phyloP scores from a whole-genome alignment of 2,888 invertebrate species.

The Spodoptera picta region DNA sequence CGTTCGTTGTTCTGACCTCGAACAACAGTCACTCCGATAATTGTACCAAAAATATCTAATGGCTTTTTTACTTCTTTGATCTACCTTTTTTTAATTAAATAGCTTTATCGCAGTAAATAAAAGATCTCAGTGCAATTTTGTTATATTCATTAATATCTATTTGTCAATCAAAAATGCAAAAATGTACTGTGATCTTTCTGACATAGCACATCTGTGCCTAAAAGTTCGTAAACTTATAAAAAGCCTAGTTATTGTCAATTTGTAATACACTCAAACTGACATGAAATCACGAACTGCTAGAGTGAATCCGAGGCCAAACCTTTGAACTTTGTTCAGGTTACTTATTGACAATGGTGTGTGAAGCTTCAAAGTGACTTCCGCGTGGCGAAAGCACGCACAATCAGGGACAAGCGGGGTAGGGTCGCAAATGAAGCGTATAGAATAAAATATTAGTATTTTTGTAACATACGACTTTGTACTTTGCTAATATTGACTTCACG shows the following conservation, averaged over 20 bases:
- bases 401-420: slow-evolving; percentile 60
- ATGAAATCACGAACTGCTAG: slow-evolving; percentile 42
- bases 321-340: slow-evolving; percentile 64
- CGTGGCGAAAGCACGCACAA: slow-evolving; percentile 66
- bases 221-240: background rate
- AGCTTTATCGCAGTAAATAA: too few relatives aligned
- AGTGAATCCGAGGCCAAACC: slow-evolving; percentile 42
- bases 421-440: slow-evolving; percentile 69
- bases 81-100: too few relatives aligned
- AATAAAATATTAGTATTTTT: slow-evolving; percentile 65
- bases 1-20: too few relatives aligned
- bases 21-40: too few relatives aligned
- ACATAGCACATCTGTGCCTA: too few relatives aligned
- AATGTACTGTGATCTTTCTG: too few relatives aligned
- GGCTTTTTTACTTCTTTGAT: too few relatives aligned
- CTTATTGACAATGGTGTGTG: slow-evolving; percentile 66
- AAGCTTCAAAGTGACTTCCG: slow-evolving; percentile 73
- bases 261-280: slow-evolving; percentile 42
- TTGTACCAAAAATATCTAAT: too few relatives aligned
- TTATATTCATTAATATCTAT: too few relatives aligned
- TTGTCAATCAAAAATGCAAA: too few relatives aligned
- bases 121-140: too few relatives aligned
- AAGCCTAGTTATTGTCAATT: slow-evolving; percentile 23
- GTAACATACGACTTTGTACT: slow-evolving; percentile 55
- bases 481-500: slow-evolving; percentile 53